Conservation (phyloP, 1,140 invertebrate genomes). For the Lepidurus apus region DNA sequence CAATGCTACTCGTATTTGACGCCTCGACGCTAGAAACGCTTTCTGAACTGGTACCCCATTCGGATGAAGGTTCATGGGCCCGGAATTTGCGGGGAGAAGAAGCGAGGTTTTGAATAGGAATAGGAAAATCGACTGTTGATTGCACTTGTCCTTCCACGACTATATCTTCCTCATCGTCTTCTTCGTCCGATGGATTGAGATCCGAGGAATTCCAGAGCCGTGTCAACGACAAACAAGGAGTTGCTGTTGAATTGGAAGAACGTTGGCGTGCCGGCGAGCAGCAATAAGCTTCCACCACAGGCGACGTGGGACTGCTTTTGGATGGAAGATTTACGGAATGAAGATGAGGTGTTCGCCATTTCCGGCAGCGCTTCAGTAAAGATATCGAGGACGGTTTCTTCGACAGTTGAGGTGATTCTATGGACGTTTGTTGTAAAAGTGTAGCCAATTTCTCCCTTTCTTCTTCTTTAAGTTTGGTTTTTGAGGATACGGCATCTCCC, state of each 20-base stretch:
- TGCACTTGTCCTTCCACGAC: background rate
- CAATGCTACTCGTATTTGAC: background rate
- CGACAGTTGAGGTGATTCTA: background rate
- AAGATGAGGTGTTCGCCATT: background rate
- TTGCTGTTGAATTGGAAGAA: background rate
- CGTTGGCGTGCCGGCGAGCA: background rate
- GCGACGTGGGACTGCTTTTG: background rate
- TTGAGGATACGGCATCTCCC: background rate
- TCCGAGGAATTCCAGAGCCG: background rate
- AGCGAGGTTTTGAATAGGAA: background rate
- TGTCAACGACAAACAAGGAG: constrained; percentile 1
- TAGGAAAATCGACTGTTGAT: background rate
- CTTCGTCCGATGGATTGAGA: background rate
- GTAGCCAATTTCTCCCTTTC: background rate
- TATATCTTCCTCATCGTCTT: background rate
- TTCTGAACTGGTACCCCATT: constrained; percentile 10
- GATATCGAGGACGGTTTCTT: background rate
- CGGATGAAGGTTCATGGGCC: background rate
- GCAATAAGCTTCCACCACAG: background rate
- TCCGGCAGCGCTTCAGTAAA: background rate
- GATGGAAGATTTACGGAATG: background rate
- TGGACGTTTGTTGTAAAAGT: background rate
- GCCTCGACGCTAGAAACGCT: constrained; percentile 4
- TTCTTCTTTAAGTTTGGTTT: background rate
- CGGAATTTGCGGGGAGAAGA: background rate